Conservation (phyloP, 2,888 invertebrate species). For the Dione vanillae region DNA sequence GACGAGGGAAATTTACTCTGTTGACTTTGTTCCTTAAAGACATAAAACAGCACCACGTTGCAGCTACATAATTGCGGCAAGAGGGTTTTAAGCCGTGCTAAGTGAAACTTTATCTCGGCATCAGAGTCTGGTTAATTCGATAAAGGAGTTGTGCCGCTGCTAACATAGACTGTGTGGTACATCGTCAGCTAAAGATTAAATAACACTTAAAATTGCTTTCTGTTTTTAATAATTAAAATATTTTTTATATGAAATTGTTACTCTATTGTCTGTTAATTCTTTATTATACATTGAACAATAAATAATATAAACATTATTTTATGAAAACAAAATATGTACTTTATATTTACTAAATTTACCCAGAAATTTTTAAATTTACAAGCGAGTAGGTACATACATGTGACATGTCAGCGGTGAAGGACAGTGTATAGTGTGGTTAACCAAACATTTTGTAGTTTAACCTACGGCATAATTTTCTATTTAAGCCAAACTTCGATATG, state of each 20-base stretch:
- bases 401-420: background rate
- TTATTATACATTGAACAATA: background rate
- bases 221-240: background rate
- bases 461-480: background rate
- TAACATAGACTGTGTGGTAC: background rate
- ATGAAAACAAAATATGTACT: too few species aligned
- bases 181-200: background rate
- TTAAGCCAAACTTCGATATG: background rate
- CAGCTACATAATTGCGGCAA: constrained; percentile 26
- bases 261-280: background rate
- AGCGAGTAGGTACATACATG: background rate
- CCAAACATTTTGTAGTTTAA: constrained; percentile 7
- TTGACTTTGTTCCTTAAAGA: background rate
- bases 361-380: too few species aligned
- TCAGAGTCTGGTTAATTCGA: constrained; percentile 26
- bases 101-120: constrained; percentile 31
- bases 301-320: background rate
- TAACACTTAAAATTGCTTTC: background rate
- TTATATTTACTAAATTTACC: too few species aligned
- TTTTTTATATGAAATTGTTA: too few species aligned
- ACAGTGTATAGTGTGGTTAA: constrained; percentile 2
- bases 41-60: background rate
- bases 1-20: background rate
- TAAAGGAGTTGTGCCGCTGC: constrained; percentile 12
- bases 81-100: constrained; percentile 26